Evolutionary conservation across 2,888 invertebrate genomes (phyloP).

Genomic region (Sericinus montela): DNA sequence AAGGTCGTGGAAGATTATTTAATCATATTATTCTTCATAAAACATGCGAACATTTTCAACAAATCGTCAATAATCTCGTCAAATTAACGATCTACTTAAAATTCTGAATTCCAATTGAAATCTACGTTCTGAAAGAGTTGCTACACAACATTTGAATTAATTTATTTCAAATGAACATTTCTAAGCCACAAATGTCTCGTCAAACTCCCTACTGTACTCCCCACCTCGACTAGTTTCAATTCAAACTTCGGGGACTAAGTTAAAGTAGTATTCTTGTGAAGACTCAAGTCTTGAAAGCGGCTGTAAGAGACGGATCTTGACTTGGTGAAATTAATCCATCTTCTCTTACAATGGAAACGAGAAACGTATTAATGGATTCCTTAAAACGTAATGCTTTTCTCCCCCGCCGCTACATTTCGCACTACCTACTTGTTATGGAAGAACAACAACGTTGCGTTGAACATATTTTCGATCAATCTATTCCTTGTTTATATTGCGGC

Average conservation of each 20-base stretch:
- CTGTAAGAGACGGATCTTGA: conserved; percentile 58
- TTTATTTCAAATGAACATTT: conserved; percentile 40
- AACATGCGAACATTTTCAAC: no score
- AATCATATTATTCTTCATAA: no score
- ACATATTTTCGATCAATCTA: conserved; percentile 14
- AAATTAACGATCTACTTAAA: no score
- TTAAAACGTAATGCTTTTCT: conserved; percentile 21
- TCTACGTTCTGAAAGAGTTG: background rate
- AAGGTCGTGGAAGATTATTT: no score
- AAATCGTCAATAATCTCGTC: no score
- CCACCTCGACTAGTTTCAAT: conserved; percentile 61
- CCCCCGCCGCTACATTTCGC: conserved; percentile 6
- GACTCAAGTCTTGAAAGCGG: conserved; percentile 55
- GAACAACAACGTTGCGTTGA: conserved; percentile 4
- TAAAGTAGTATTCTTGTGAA: conserved; percentile 63
- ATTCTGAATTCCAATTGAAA: no score
- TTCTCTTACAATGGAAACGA: conserved; percentile 38
- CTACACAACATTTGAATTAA: conserved; percentile 10
- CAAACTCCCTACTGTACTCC: conserved; percentile 62
- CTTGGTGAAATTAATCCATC: conserved; percentile 72
- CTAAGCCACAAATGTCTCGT: conserved; percentile 58
- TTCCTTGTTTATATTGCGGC: conserved; percentile 10
- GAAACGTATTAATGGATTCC: conserved; percentile 47
- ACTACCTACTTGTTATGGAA: conserved; percentile 10
- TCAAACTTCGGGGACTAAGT: conserved; percentile 55